phyloP scores from a whole-genome alignment of 2,888 invertebrate species.

The Sericinus montela region DNA sequence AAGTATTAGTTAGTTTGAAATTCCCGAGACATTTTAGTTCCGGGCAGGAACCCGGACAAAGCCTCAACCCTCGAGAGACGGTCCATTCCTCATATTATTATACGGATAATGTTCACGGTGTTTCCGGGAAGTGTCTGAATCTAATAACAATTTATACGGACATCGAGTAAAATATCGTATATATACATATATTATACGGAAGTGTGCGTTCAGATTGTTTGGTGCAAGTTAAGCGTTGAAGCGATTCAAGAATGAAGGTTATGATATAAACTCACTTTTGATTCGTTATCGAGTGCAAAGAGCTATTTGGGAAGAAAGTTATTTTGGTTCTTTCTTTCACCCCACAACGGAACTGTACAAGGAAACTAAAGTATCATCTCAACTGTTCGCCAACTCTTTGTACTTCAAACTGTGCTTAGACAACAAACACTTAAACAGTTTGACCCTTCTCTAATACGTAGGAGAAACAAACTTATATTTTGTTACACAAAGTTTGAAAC shows the following conservation, averaged over 20 bases:
- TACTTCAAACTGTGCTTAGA: too few relatives aligned
- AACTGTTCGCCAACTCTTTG: too few relatives aligned
- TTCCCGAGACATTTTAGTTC: conserved; percentile 3
- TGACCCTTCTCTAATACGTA: too few relatives aligned
- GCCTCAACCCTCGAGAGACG: conserved; percentile 11
- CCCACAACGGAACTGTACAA: too few relatives aligned
- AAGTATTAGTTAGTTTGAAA: neutral
- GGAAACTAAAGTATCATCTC: too few relatives aligned
- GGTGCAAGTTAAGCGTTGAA: neutral
- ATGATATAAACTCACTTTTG: too few relatives aligned
- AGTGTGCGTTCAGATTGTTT: neutral
- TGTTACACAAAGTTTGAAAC: too few relatives aligned
- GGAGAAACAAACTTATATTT: too few relatives aligned
- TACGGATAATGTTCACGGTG: conserved; percentile 11
- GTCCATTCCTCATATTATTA: conserved; percentile 16
- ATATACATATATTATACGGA: conserved; percentile 7
- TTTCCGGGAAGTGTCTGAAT: conserved; percentile 14
- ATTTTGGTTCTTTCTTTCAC: too few relatives aligned
- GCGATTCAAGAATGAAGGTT: neutral
- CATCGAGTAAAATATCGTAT: conserved; percentile 15
- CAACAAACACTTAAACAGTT: too few relatives aligned
- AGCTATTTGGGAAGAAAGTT: too few relatives aligned
- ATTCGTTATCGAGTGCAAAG: too few relatives aligned
- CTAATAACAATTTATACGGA: conserved; percentile 20
- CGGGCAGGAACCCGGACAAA: conserved; percentile 14